These are phyloP conservation scores for Phoxinus dragarum DNA, from an alignment of 2,797 vertebrate species.

Conservation along the genomic window DNA sequence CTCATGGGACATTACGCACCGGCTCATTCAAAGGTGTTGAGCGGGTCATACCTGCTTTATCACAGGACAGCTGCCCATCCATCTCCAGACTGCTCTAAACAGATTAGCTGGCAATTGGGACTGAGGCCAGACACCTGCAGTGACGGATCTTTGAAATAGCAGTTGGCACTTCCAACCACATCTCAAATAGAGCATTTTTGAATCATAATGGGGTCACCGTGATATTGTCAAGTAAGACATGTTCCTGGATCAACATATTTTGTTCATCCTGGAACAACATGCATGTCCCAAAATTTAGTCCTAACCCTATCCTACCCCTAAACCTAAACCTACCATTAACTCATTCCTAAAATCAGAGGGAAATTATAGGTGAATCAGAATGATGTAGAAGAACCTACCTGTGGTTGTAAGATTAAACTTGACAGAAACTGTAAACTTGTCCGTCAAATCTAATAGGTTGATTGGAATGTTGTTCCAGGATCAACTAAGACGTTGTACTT, in stretches of 20 bases:
- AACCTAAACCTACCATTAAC: not conserved
- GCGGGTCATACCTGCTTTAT: conserved; percentile 43
- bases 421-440: not conserved
- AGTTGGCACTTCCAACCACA: conserved; percentile 3
- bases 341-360: not conserved
- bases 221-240: not conserved
- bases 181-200: conserved; percentile 11
- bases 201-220: not conserved
- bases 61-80: conserved; percentile 43
- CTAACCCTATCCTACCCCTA: not conserved
- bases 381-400: not conserved
- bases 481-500: not conserved
- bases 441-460: not conserved
- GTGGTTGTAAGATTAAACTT: not conserved
- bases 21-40: conserved; percentile 25
- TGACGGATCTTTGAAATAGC: conserved; percentile 28
- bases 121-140: conserved; percentile 33
- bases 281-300: not conserved
- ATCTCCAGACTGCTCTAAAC: conserved; percentile 37
- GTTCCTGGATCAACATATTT: not conserved
- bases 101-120: conserved; percentile 35
- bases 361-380: not conserved
- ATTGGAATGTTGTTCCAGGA: not conserved
- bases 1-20: not conserved
- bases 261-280: not conserved